Base-by-base conservation (phyloP, 1,140 invertebrate genomes). In the Macrostomum lignano region DNA sequence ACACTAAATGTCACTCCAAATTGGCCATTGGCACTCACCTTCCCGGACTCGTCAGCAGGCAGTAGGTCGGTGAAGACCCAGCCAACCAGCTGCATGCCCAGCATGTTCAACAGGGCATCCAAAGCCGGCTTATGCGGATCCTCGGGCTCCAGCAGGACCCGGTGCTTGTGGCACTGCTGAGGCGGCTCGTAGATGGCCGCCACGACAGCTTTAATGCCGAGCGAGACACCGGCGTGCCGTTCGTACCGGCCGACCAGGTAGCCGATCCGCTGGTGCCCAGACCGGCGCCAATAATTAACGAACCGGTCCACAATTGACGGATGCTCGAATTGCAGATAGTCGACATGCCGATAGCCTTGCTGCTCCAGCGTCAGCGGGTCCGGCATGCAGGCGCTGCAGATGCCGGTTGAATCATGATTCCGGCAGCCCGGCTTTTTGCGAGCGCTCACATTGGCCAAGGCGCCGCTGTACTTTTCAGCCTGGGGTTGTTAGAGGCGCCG, bases 61-160 rank as follows among this genome's bases (percentile, higher is more conserved):
- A 93, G 66, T 17, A 98, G 63, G 65, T 98, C 88, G 7, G 86
- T 96, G 56, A 98, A 98, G 44, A 96, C 84, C 88, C 91, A 98
- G 17, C 91, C 91, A 38, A 98, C 71, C 53, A 67, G 60, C 31
- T 56, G 62, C 40, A 96, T 61, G 26, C 81, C 81, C 22, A 98
- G 64, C 34, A n/a, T n/a, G n/a, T n/a, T n/a, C n/a, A n/a, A n/a
- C n/a, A n/a, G n/a, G n/a, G n/a, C n/a, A n/a, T n/a, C n/a, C n/a
- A n/a, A n/a, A n/a, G n/a, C n/a, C n/a, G n/a, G n/a, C n/a, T n/a
- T n/a, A n/a, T n/a, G n/a, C n/a, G n/a, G n/a, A n/a, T n/a, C n/a
- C n/a, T n/a, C n/a, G n/a, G n/a, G n/a, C n/a, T n/a, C n/a, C n/a
- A n/a, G n/a, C n/a, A n/a, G n/a, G n/a, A n/a, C n/a, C n/a, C n/a